Evolutionary conservation across 2,888 invertebrate genomes (phyloP).

Genomic region (Sminthurides aquaticus): DNA sequence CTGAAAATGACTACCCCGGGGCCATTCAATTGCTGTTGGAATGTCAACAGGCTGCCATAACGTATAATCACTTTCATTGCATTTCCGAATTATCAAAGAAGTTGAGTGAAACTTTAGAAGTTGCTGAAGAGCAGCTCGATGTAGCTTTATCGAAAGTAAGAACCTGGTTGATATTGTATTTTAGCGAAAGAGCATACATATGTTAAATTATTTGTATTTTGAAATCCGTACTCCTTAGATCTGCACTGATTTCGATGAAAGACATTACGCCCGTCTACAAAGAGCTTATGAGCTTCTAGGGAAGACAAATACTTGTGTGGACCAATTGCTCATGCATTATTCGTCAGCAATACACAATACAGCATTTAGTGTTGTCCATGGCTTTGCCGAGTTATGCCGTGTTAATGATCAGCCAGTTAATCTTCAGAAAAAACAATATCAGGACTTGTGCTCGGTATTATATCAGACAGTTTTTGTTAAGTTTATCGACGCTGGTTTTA

Average conservation of each 20-base stretch:
- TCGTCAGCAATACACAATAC: conserved; percentile 82
- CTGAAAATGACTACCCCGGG: conserved; percentile 75
- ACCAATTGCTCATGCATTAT: conserved; percentile 90
- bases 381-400: conserved; percentile 53
- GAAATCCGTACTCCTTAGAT: conserved; percentile 46
- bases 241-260: conserved; percentile 66
- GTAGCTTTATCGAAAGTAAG: conserved; percentile 68
- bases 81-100: conserved; percentile 78
- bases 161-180: neutral
- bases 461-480: too few species aligned
- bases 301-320: conserved; percentile 86
- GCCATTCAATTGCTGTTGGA: conserved; percentile 83
- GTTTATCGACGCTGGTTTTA: conserved; percentile 7
- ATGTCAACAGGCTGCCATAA: conserved; percentile 75
- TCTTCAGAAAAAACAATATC: conserved; percentile 63
- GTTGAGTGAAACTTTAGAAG: conserved; percentile 79
- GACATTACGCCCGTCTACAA: conserved; percentile 72
- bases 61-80: conserved; percentile 81
- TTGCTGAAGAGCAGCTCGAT: conserved; percentile 86
- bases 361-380: conserved; percentile 57
- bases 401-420: conserved; percentile 49
- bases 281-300: conserved; percentile 81
- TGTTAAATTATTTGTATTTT: neutral
- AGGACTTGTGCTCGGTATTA: conserved; percentile 67
- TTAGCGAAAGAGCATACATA: neutral